A percentile compares a stretch with the other conserved stretches of the same genome.
phyloP scores from a whole-genome alignment of 2,113 vertebrate species.

The Marmota flaviventris region DNA sequence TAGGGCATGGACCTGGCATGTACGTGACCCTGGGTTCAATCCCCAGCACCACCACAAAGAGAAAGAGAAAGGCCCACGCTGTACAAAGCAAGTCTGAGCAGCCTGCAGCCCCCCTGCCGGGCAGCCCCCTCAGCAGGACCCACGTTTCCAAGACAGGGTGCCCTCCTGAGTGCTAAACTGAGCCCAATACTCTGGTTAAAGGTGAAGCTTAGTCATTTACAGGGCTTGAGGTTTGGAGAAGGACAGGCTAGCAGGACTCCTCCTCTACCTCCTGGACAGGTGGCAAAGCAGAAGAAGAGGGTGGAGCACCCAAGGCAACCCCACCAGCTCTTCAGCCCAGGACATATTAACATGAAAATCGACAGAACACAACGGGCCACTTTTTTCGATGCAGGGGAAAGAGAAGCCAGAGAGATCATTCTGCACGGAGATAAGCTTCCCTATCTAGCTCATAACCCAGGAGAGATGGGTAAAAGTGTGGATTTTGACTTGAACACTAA shows the following conservation, averaged over 20 bases:
- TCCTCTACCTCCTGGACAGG: constrained; percentile 70
- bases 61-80: too few species aligned
- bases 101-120: not conserved
- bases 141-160: not conserved
- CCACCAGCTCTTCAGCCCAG: constrained; percentile 59
- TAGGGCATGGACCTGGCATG: not conserved
- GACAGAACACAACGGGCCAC: constrained; percentile 70
- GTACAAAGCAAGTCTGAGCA: not conserved
- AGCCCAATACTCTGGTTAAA: constrained; percentile 80
- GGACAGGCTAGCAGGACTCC: constrained; percentile 70
- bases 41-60: too few species aligned
- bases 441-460: constrained; percentile 77
- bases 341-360: constrained; percentile 83
- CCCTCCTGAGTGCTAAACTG: constrained; percentile 22
- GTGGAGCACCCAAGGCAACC: not conserved
- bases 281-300: constrained; percentile 27
- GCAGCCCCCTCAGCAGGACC: constrained; percentile 24
- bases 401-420: constrained; percentile 77
- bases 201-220: constrained; percentile 74
- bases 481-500: constrained; percentile 85
- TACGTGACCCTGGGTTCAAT: too few species aligned
- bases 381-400: constrained; percentile 75
- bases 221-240: constrained; percentile 74
- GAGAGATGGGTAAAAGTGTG: constrained; percentile 79
- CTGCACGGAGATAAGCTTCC: constrained; percentile 71